Percentiles rank a stretch among this genome's conserved stretches.
phyloP scores from a whole-genome alignment of 2,888 invertebrate species.

The Oscheius sp. region DNA sequence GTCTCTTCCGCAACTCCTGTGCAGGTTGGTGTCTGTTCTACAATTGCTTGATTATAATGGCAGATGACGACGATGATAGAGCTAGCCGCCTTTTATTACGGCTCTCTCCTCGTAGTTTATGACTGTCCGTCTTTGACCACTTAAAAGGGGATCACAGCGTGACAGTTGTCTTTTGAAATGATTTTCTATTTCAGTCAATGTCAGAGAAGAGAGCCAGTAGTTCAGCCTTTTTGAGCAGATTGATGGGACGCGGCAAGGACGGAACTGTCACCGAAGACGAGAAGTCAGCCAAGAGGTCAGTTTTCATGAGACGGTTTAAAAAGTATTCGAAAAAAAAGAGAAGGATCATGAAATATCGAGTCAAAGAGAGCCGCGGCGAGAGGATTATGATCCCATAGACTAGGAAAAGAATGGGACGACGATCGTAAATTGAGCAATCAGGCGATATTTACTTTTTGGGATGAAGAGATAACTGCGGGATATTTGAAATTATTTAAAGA shows the following conservation, averaged over 20 bases:
- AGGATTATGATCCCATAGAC: too few relatives aligned
- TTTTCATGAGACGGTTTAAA: not conserved
- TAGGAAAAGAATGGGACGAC: too few relatives aligned
- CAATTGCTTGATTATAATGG: slow-evolving; percentile 11
- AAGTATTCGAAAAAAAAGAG: too few relatives aligned
- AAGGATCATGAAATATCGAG: too few relatives aligned
- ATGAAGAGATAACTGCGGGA: too few relatives aligned
- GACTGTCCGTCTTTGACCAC: not conserved
- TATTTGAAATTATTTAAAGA: too few relatives aligned
- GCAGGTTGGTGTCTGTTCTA: not conserved
- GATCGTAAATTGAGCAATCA: too few relatives aligned
- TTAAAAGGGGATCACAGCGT: too few relatives aligned
- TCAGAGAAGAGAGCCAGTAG: slow-evolving; percentile 45
- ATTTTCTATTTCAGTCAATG: slow-evolving; percentile 32
- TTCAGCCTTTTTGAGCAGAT: slow-evolving; percentile 43
- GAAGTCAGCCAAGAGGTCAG: slow-evolving; percentile 10
- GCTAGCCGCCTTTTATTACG: not conserved
- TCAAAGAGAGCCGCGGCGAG: too few relatives aligned
- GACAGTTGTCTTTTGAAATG: not conserved
- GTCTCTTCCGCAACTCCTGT: not conserved
- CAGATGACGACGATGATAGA: not conserved
- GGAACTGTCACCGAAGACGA: slow-evolving; percentile 15
- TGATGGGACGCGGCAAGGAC: slow-evolving; percentile 35
- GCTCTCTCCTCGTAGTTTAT: not conserved
- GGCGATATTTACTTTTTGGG: too few relatives aligned